These are phyloP conservation scores for Chymomyza costata DNA, from an alignment of 1,140 invertebrate species.

Conservation along the genomic window DNA sequence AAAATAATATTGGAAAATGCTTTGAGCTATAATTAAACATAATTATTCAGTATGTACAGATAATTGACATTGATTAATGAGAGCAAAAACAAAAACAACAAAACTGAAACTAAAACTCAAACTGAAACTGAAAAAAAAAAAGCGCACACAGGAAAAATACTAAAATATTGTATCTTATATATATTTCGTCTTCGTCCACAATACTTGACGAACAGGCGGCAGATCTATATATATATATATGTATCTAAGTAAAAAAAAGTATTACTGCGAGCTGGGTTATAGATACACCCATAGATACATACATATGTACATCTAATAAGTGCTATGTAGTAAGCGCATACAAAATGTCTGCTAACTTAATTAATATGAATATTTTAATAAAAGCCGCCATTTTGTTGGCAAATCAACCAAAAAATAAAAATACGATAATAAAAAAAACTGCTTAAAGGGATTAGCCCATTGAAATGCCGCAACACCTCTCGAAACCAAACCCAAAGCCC, in stretches of 20 bases:
- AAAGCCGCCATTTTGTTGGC: constrained; percentile 56
- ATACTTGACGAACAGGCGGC: constrained; percentile 17
- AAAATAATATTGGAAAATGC: constrained; percentile 67
- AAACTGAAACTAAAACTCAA: constrained; percentile 58
- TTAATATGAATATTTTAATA: constrained; percentile 71
- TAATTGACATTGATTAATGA: constrained; percentile 75
- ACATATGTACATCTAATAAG: too few species aligned
- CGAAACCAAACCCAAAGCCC: too few species aligned
- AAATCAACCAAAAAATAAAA: too few species aligned
- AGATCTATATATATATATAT: too few species aligned
- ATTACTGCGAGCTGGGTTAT: too few species aligned
- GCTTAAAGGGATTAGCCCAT: constrained; percentile 25
- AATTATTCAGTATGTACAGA: constrained; percentile 74
- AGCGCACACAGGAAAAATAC: constrained; percentile 11
- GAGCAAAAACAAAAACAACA: constrained; percentile 42
- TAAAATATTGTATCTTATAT: too few species aligned
- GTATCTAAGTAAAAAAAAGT: too few species aligned
- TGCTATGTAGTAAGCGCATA: too few species aligned
- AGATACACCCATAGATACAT: too few species aligned
- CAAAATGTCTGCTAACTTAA: constrained; percentile 57
- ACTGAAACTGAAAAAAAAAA: constrained; percentile 47
- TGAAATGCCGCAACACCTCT: too few species aligned
- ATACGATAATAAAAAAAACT: too few species aligned
- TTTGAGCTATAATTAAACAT: constrained; percentile 70
- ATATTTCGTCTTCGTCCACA: constrained; percentile 60